Conservation (phyloP, 1,140 invertebrate species). For the Plodia interpunctella region DNA sequence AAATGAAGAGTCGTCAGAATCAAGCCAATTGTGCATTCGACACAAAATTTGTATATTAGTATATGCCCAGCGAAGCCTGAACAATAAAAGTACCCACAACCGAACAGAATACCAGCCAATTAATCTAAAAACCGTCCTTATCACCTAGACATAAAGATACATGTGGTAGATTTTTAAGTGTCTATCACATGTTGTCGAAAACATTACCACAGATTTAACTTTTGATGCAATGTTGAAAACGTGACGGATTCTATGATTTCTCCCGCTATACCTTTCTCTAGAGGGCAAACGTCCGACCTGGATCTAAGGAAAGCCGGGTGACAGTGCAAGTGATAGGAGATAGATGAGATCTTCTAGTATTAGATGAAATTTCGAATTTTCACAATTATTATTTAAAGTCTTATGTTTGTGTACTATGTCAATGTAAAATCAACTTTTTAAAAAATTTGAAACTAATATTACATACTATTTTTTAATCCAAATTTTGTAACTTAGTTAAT, state of each 20-base stretch:
- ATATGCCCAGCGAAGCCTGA: conserved; percentile 1
- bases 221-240: conserved; percentile 21
- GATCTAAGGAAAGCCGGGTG: conserved; percentile 36
- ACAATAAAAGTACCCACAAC: not conserved
- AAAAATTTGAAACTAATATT: too few relatives aligned
- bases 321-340: conserved; percentile 16
- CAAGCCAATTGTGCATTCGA: not conserved
- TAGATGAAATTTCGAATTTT: too few relatives aligned
- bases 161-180: not conserved
- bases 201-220: conserved; percentile 18
- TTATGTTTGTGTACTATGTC: too few relatives aligned
- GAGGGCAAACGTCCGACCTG: conserved; percentile 46
- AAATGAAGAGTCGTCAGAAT: too few relatives aligned
- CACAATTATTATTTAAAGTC: too few relatives aligned
- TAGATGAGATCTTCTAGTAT: too few relatives aligned
- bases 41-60: not conserved
- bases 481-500: too few relatives aligned
- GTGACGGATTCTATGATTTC: conserved; percentile 27
- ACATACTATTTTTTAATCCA: too few relatives aligned
- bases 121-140: not conserved
- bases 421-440: too few relatives aligned
- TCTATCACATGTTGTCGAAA: conserved; percentile 2
- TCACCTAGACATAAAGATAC: not conserved
- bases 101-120: not conserved
- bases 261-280: conserved; percentile 45